Base-by-base conservation (phyloP, 37 sponge, comb jelly and placozoan species). In the Spongilla lacustris region DNA sequence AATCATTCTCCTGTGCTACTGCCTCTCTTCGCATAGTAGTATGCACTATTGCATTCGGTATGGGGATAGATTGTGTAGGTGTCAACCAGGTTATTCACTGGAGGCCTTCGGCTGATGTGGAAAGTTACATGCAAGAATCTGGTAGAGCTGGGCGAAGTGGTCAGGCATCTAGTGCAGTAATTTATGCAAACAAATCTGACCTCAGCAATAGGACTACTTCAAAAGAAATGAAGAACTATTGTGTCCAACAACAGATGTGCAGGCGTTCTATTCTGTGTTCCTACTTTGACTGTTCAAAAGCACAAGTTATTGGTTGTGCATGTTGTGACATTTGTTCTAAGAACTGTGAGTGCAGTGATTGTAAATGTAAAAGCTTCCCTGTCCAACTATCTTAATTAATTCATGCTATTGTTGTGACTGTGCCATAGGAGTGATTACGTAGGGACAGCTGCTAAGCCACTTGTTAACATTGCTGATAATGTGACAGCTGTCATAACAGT, bases 41-140 rank as follows among this genome's bases (percentile, higher is more conserved):
- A 26, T n/a, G 35, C 29, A 81, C 82, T 32, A 68, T 81, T 19
- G 69, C 82, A 21, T 81, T 81, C 13, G 82, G 82, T 32, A 29
- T 81, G 69, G 82, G 82, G 5, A 67, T 81, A 67, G 82, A 81
- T 33, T 81, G 82, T 68, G n/a, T 10, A 4, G 71, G 29, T 23
- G 69, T 81, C 3, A n/a, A 32, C 2, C 82, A 81, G 29, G 71
- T 81, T 9, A 33, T 68, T n/a, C 82, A 81, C 13, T 24, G 24
- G 25, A 24, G 50, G 41, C 24, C 50, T n/a, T 66, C 79, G 6
- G 79, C 35, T 50, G 79, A 78, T 50, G 8, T 37, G 27, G 82
- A 67, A 28, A 48, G 66, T 4, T 81, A 81, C 35, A 67, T 81
- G 22, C 82, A 81, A 12, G 82, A 67, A 31, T 29, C 71, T 29